Evolutionary conservation across 2,113 vertebrate genomes (phyloP).

Genomic region (Carassius carassius): DNA sequence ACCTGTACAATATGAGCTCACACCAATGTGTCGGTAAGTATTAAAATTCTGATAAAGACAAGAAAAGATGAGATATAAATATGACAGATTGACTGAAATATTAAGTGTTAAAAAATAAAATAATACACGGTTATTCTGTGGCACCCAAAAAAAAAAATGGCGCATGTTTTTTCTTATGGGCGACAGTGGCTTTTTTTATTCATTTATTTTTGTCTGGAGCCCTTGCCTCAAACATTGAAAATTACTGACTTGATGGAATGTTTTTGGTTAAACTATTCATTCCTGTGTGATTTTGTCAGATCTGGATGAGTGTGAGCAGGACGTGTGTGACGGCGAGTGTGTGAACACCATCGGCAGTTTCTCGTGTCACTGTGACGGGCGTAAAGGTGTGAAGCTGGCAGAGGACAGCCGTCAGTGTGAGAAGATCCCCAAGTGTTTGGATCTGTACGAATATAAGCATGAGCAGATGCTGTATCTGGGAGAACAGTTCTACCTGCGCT

Average conservation of each 20-base stretch:
- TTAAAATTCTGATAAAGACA: too few relatives aligned
- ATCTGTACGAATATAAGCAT: conserved; percentile 81
- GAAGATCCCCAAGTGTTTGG: conserved; percentile 75
- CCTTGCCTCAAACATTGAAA: too few relatives aligned
- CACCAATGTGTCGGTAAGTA: conserved; percentile 81
- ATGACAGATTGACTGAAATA: too few relatives aligned
- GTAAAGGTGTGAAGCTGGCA: conserved; percentile 79
- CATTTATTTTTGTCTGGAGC: too few relatives aligned
- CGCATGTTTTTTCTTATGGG: too few relatives aligned
- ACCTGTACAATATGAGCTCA: conserved; percentile 78
- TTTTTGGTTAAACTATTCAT: too few relatives aligned
- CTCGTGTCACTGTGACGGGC: conserved; percentile 87
- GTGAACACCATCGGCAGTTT: conserved; percentile 88
- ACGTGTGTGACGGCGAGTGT: conserved; percentile 79
- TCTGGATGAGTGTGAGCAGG: conserved; percentile 86
- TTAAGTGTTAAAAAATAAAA: too few relatives aligned
- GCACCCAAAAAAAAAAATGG: too few relatives aligned
- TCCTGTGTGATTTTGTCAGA: conserved; percentile 61
- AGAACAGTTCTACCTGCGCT: conserved; percentile 88
- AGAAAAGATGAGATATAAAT: too few relatives aligned
- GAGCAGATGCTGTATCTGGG: conserved; percentile 91
- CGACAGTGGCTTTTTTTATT: too few relatives aligned
- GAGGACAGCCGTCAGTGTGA: conserved; percentile 78
- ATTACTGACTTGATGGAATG: too few relatives aligned
- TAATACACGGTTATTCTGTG: too few relatives aligned